Evolutionary conservation across 2,888 invertebrate species (phyloP), one percentile per base, ranked within the genome.

Genomic region (Ectropis crepuscularia): DNA sequence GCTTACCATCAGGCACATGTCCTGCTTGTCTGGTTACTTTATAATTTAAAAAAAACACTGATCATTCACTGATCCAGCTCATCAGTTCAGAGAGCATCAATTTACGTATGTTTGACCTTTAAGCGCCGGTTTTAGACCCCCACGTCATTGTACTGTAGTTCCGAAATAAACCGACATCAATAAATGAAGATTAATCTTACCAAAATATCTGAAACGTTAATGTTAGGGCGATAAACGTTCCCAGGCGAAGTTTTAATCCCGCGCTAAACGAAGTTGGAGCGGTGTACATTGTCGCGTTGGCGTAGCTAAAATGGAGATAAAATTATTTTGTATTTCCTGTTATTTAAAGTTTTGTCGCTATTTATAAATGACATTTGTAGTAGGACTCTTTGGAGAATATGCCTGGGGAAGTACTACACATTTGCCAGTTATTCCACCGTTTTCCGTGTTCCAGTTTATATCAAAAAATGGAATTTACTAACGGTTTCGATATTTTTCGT

Each of bases 171-270:
- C 38, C 16, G 16, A 51, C 16, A 38, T 9, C 7, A 41, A 42
- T 10, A 51, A 28, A 41, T 9, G 5, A 43, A 53, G 37, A 43
- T 53, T 53, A 43, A 53, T 43, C 43, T 36, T 45, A 2, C 43
- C 53, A 9, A 53, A 53, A 45, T 45, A 43, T 43, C 43, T 36
- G 16, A 28, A 42, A 43, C 53, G 11, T 7, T 45, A 53, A 53
- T 36, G 43, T 36, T 42, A 53, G 43, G 6, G 53, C 53, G 53
- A 53, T 53, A 53, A 53, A 53, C 43, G 53, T 45, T 53, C 43
- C 36, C 48, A 37, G 50, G 5, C 12, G 51, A 58, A 58, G 58
- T 58, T 51, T 51, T 58, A 58, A 51, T 58, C 50, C 51, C 8
- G 10, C 8, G 43, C 58, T 58, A 58, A 58, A 45, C 51, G 51